Base-by-base conservation (phyloP, 2,113 vertebrate species). In the Rhabdornis inornatus region DNA sequence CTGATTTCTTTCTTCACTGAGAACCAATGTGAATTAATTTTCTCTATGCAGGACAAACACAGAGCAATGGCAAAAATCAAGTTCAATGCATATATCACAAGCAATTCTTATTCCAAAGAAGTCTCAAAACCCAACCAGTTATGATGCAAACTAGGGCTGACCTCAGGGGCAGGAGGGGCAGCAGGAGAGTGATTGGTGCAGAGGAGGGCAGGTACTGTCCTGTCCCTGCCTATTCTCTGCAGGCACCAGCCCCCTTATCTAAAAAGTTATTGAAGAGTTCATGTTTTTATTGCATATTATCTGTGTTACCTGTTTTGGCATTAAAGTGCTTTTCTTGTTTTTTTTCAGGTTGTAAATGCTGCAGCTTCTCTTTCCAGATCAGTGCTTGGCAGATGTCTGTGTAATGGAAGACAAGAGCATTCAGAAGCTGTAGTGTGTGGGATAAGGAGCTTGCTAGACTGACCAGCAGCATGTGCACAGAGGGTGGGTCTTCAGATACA, bases 181-280 rank as follows among this genome's bases (percentile, higher is more conserved):
- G 15, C 39, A 55, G 22, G 9, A 35, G 33, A 70, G 24, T 1
- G 16, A 6, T 3, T 2, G 4, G 25, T 22, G 15, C 2, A 14
- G 56, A 70, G 70, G 9, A 75, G 11, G 6, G 8, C 25, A 45
- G 59, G 8, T 15, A 3, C 7, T 50, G 13, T 49, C 61, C 42
- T 87, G 14, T 31, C 28, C 30, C 22, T 47, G 28, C 14, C 25
- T 33, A 9, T 15, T 40, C 10, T 31, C 15, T 13, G 8, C 19
- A 4, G 4, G 16, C 7, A 80, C 8, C 10, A 56, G 7, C 4
- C 8, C 13, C 6, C 14, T 87, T 2, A 1, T 21, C 64, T 42
- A n/a, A 31, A 55, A 70, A 7, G 2, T 0, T 0, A n/a, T 33
- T 57, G 20, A 22, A 16, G 12, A 63, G 16, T 60, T 87, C 0